A percentile compares a stretch with the other conserved stretches of the same genome.
phyloP scores from a whole-genome alignment of 2,797 vertebrate genomes.

The Enteromius thamalakanensis region DNA sequence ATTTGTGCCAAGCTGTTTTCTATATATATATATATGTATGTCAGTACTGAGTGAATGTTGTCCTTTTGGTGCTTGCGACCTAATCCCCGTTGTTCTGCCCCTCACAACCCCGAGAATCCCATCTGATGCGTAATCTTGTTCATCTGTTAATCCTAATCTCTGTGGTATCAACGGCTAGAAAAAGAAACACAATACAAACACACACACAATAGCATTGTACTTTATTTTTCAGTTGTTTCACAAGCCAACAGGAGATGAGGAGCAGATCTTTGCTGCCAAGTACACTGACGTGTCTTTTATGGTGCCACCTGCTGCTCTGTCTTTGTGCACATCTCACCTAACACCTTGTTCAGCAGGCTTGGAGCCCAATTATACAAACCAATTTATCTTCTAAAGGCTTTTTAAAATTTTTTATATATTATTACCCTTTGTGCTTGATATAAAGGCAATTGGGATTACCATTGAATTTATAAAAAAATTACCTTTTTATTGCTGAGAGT shows the following conservation, averaged over 20 bases:
- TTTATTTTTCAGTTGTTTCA: constrained; percentile 17
- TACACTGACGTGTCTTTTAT: constrained; percentile 14
- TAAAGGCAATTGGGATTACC: neutral
- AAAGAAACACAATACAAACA: neutral
- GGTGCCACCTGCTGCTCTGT: neutral
- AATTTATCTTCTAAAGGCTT: constrained; percentile 11
- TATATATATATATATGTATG: neutral
- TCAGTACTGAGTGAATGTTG: constrained; percentile 2
- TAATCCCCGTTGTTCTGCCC: constrained; percentile 13
- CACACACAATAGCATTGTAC: neutral
- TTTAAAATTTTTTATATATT: neutral
- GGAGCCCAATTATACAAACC: constrained; percentile 1
- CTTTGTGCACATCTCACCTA: constrained; percentile 6
- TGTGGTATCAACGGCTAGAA: neutral
- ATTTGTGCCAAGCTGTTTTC: constrained; percentile 18
- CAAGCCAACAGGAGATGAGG: neutral
- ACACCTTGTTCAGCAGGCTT: neutral
- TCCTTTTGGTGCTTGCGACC: neutral
- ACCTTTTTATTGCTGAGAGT: neutral
- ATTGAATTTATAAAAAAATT: neutral
- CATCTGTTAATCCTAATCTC: constrained; percentile 7
- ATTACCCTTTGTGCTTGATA: neutral
- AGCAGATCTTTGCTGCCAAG: constrained; percentile 24
- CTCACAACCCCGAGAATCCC: neutral
- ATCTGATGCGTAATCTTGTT: constrained; percentile 25